Conservation (phyloP, 2,113 vertebrate genomes). For the Tyto alba region DNA sequence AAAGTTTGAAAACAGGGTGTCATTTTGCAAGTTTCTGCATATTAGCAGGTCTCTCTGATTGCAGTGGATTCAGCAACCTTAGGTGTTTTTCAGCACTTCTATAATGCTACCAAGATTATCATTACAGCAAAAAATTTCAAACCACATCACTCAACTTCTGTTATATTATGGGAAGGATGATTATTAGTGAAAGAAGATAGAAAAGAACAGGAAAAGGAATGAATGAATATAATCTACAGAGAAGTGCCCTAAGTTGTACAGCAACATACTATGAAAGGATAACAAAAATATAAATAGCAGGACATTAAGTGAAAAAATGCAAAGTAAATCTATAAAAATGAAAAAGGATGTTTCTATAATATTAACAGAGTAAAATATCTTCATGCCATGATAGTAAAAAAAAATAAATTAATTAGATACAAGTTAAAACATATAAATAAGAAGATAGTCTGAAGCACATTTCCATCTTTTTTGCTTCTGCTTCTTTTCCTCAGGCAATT, state of each 20-base stretch:
- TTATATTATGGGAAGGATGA: not conserved
- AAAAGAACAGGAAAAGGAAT: not conserved
- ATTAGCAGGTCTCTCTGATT: not conserved
- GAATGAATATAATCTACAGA: not conserved
- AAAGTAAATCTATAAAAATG: not conserved
- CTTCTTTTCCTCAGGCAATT: not conserved
- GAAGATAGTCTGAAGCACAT: not conserved
- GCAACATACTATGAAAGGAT: not conserved
- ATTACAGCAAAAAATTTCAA: not conserved
- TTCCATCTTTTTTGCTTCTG: not conserved
- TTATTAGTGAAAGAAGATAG: not conserved
- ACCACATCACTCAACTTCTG: not conserved
- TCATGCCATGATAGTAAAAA: not conserved
- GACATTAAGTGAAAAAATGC: not conserved
- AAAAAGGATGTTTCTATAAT: not conserved
- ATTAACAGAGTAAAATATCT: not conserved
- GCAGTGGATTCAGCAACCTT: not conserved
- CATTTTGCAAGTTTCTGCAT: not conserved
- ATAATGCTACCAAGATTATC: not conserved
- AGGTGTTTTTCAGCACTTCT: not conserved
- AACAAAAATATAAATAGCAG: not conserved
- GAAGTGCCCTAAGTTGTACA: not conserved
- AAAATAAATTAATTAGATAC: not conserved
- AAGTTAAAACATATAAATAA: not conserved
- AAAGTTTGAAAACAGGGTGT: not conserved